phyloP scores from a whole-genome alignment of 2,113 vertebrate genomes.

The Dipodomys ordii region DNA sequence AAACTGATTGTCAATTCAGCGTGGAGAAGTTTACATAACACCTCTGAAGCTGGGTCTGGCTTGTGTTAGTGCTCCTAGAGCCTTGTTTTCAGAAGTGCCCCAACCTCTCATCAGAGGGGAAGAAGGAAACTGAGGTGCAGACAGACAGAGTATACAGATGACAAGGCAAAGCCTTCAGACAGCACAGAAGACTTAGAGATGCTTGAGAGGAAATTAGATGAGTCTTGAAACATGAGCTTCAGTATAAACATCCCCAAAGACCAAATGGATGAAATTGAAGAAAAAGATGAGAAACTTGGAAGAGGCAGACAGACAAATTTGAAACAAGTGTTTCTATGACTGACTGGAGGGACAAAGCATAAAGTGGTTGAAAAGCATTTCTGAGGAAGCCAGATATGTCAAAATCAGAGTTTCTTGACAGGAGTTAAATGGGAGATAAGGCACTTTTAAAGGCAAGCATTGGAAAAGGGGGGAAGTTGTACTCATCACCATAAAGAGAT shows the following conservation, averaged over 20 bases:
- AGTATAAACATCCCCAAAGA: constrained; percentile 77
- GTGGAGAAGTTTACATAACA: constrained; percentile 63
- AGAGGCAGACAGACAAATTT: constrained; percentile 77
- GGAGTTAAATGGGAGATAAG: neutral
- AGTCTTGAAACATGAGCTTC: constrained; percentile 76
- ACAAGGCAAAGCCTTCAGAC: constrained; percentile 61
- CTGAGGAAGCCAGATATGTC: constrained; percentile 71
- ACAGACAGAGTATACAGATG: constrained; percentile 74
- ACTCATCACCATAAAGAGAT: constrained; percentile 56
- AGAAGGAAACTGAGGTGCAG: constrained; percentile 67
- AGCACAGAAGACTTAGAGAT: constrained; percentile 43
- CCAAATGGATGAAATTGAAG: constrained; percentile 73
- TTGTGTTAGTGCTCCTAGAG: constrained; percentile 43
- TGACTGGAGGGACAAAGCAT: constrained; percentile 11
- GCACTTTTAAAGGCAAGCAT: constrained; percentile 34
- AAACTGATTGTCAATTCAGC: constrained; percentile 63
- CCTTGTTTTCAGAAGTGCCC: neutral
- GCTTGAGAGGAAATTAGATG: constrained; percentile 74
- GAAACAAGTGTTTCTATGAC: constrained; percentile 80
- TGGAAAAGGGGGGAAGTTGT: constrained; percentile 39
- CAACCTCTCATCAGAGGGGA: constrained; percentile 31
- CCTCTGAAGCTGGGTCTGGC: constrained; percentile 62
- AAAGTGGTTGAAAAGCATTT: constrained; percentile 65
- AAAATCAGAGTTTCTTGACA: constrained; percentile 67
- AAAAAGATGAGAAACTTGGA: constrained; percentile 78